Base-by-base conservation (phyloP, 1,140 invertebrate genomes). In the Ganaspis sp. region DNA sequence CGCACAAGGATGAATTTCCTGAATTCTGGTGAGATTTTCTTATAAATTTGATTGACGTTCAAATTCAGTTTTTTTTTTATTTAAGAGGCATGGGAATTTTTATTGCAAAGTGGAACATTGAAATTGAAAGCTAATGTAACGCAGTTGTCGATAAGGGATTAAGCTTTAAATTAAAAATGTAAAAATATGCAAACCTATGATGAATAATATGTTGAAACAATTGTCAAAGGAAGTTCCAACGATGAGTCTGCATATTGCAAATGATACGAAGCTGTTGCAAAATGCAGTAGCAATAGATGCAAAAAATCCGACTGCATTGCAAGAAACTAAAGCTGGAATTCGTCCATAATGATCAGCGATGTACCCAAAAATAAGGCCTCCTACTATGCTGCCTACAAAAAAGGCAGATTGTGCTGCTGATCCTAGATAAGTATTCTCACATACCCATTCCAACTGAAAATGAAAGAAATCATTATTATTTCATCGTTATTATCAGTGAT, bases 131-230 rank as follows among this genome's bases (percentile, higher is more conserved):
- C n/a, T n/a, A n/a, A n/a, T n/a, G n/a, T n/a, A n/a, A n/a, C n/a
- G 26, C 64, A 70, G 37, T 29, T 70, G 37, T 15, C 15, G 8
- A 40, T 23, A 42, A 17, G 15, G 19, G 9, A 54, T 29, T 4
- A 21, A 40, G 19, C 6, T 70, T 21, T 34, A 15, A 70, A 69
- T 69, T 21, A 69, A 71, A n/a, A 38, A 40, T 17, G 11, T 19
- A 4, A 34, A 53, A 72, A n/a, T 71, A 9, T 9, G 37, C 93
- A 93, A 91, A 97, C 96, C 95, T 76, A 97, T 93, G 82, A 97
- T 97, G 84, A 97, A 97, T 93, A 97, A 96, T 93, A 97, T 97
- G 54, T 96, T 97, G 88, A 97, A 97, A 84, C 96, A 96, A 86
- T 97, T 97, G 87, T 97, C 96, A 84, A 97, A 97, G 0, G 96